Evolutionary conservation across 2,888 invertebrate species (phyloP).

Genomic region (Apotomis betuletana): DNA sequence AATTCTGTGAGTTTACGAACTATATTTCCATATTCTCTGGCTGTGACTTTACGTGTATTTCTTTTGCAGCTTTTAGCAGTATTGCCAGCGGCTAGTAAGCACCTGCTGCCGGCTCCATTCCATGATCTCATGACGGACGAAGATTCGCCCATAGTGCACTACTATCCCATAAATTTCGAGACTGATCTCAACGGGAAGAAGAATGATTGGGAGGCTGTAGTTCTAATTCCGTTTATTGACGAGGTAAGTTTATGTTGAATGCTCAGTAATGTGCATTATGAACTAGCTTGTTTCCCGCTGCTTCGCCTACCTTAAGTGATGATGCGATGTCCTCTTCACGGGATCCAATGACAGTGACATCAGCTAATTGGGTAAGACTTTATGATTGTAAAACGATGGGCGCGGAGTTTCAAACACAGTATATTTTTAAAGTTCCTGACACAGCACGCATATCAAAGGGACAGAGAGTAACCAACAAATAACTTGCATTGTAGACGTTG

Average conservation of each 20-base stretch:
- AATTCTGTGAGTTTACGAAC: no score
- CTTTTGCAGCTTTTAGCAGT: constrained; percentile 89
- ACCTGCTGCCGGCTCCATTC: constrained; percentile 89
- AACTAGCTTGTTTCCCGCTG: background rate
- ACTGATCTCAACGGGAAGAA: constrained; percentile 98
- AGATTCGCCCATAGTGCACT: constrained; percentile 93
- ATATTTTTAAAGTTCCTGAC: no score
- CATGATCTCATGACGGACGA: constrained; percentile 90
- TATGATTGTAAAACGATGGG: no score
- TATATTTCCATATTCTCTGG: no score
- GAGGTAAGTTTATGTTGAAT: constrained; percentile 79
- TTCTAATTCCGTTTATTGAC: constrained; percentile 96
- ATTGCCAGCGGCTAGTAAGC: constrained; percentile 92
- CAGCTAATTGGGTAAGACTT: no score
- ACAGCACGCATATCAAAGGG: no score
- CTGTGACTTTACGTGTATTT: background rate
- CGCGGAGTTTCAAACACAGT: no score
- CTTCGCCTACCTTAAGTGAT: no score
- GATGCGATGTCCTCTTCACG: no score
- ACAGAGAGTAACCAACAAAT: no score
- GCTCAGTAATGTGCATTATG: background rate
- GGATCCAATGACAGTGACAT: no score
- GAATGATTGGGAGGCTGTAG: constrained; percentile 98
- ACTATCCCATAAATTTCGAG: constrained; percentile 95
- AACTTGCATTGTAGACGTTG: no score